Evolutionary conservation across 2,113 vertebrate genomes (phyloP), one percentile per base, ranked within the genome.

Genomic region (Plectropomus leopardus): DNA sequence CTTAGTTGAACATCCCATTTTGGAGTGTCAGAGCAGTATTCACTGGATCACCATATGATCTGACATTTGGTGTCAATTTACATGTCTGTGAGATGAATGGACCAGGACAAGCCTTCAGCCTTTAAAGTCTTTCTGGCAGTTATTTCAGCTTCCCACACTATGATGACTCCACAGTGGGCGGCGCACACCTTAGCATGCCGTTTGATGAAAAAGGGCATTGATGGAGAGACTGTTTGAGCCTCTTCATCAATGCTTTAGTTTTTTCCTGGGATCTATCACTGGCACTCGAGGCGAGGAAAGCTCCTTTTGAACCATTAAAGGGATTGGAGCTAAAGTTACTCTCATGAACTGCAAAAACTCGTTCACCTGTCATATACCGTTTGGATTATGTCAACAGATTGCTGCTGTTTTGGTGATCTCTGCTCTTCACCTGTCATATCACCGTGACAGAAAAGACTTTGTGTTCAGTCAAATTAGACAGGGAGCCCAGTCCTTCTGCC

Each of bases 131-230:
- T 26, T 76, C 47, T 24, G 1, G 17, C 17, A 70, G 61, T 36
- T 19, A 60, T 65, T 87, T 68, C 7, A 34, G 24, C 58, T 64
- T 73, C 73, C 45, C 21, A 53, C 36, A 19, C 59, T 79, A 17
- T 68, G 66, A 76, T 80, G 65, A 48, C 60, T 23, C 28, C 6
- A 44, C 5, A 54, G 69, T 67, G 50, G 30, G n/a, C 21, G 30
- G 21, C 26, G 34, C 44, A 32, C 44, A 61, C 67, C 64, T 63
- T 16, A 17, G 32, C 2, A 15, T 36, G 55, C 15, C 28, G 40
- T 71, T 80, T 83, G 53, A 83, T 71, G 50, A 80, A 72, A 87
- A 80, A 60, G 50, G 70, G 19, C 59, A 68, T 16, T 45, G 54
- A 67, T 53, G 0, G 3, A 57, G 19, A 53, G 28, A 45, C n/a